These are phyloP conservation scores for Sinotaia quadrata DNA, from an alignment of 2,888 invertebrate genomes.

Conservation along the genomic window DNA sequence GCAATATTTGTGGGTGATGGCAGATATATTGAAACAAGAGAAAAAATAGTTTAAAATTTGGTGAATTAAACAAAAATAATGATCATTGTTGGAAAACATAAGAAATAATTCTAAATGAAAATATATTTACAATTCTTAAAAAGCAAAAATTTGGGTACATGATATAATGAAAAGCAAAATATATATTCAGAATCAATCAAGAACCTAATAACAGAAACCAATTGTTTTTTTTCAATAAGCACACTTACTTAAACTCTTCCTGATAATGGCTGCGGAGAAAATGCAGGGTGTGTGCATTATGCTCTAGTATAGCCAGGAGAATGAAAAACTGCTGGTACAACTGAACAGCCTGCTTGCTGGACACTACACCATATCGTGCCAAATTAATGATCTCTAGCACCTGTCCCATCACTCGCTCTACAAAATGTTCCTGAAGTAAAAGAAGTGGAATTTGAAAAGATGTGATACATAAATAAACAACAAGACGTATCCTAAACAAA, in stretches of 20 bases:
- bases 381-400: slow-evolving; percentile 60
- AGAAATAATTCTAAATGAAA: no score
- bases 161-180: background rate
- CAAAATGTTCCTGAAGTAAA: slow-evolving; percentile 60
- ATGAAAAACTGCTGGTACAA: slow-evolving; percentile 66
- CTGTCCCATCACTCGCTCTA: slow-evolving; percentile 59
- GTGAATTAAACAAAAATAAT: no score
- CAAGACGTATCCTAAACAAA: no score
- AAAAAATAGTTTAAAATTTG: no score
- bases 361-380: slow-evolving; percentile 50
- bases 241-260: slow-evolving; percentile 69
- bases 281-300: slow-evolving; percentile 52
- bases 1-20: no score
- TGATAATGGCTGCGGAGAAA: slow-evolving; percentile 61
- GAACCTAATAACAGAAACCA: background rate
- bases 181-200: background rate
- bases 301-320: slow-evolving; percentile 59
- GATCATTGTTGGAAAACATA: no score
- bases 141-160: background rate
- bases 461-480: no score
- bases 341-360: slow-evolving; percentile 60
- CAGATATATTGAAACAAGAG: no score
- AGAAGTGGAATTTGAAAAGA: no score
- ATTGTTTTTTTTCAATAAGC: background rate
- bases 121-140: no score